A percentile compares a stretch with the other conserved stretches of the same genome.
Conservation (phyloP, 2,888 invertebrate species). For the Hyles lineata region DNA sequence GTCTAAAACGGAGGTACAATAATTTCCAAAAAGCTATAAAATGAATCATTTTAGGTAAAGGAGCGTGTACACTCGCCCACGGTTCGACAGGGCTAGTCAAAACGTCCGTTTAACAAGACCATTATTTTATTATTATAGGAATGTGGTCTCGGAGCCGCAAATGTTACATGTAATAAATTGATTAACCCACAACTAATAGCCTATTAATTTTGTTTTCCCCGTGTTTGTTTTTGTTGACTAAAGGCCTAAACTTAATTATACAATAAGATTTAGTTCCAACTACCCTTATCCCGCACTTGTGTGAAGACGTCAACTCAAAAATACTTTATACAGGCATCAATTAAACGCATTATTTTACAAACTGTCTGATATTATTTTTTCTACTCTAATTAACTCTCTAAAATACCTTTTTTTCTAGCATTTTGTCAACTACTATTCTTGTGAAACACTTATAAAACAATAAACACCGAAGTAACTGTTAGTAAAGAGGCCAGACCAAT, state of each 20-base stretch:
- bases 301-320: no score
- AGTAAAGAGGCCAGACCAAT: neutral
- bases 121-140: slow-evolving; percentile 55
- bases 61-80: slow-evolving; percentile 52
- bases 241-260: no score
- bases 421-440: no score
- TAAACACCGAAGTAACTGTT: neutral
- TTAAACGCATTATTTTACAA: no score
- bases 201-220: neutral
- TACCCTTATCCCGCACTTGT: no score
- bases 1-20: slow-evolving; percentile 49
- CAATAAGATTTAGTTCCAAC: no score
- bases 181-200: neutral
- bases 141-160: slow-evolving; percentile 34
- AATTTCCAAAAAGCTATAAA: slow-evolving; percentile 55
- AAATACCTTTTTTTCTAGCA: no score
- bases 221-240: neutral
- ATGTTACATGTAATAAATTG: neutral
- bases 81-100: slow-evolving; percentile 33
- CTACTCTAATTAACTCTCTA: no score
- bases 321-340: no score
- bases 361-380: no score
- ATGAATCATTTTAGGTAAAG: slow-evolving; percentile 58
- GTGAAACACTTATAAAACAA: neutral
- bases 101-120: slow-evolving; percentile 34